These are phyloP conservation scores for Thrips palmi DNA, from an alignment of 1,140 invertebrate species.

Conservation along the genomic window DNA sequence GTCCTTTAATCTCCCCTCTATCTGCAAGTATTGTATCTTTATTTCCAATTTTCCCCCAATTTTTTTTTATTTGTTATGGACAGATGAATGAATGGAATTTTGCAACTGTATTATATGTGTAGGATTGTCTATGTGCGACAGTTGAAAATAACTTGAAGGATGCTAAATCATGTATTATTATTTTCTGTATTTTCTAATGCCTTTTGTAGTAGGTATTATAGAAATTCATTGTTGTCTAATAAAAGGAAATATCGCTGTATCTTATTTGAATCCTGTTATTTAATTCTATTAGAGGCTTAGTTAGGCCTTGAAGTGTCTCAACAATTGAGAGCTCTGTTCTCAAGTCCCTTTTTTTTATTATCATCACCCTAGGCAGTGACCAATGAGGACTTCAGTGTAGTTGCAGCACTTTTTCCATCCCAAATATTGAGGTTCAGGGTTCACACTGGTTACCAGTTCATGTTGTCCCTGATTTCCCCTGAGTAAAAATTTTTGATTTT, in stretches of 20 bases:
- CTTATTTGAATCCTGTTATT: not conserved
- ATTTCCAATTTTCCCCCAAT: no score
- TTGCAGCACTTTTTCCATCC: no score
- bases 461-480: no score
- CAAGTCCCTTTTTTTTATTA: conserved; percentile 9
- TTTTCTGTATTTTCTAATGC: conserved; percentile 12
- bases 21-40: no score
- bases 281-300: not conserved
- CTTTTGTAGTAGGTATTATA: conserved; percentile 7
- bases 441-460: no score
- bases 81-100: no score
- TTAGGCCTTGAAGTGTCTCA: conserved; percentile 6
- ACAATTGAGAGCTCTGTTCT: not conserved
- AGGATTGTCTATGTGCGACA: conserved; percentile 9
- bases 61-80: no score
- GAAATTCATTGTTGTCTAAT: conserved; percentile 6
- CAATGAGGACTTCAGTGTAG: no score
- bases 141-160: conserved; percentile 1
- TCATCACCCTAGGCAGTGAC: conserved; percentile 2
- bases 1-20: no score
- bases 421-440: no score
- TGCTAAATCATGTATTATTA: conserved; percentile 7
- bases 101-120: conserved; percentile 10
- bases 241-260: not conserved
- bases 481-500: no score